Evolutionary conservation across 2,113 vertebrate species (phyloP), one percentile per base, ranked within the genome.

Genomic region (Austrofundulus limnaeus): DNA sequence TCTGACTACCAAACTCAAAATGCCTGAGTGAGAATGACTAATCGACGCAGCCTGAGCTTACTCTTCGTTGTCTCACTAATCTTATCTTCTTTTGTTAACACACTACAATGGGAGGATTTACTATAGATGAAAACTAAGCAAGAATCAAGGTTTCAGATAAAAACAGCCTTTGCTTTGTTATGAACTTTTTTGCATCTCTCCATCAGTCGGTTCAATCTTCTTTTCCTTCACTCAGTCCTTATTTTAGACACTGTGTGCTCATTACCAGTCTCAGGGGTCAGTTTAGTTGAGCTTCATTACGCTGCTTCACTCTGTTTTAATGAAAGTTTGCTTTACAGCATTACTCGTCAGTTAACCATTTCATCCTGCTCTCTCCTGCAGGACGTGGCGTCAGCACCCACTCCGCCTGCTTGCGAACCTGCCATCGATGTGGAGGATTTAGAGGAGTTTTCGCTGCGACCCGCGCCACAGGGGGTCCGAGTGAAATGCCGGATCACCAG

Each of bases 401-500:
- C 94, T 61, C 95, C 95, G 3, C 88, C 93, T 39, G 89, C 87
- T 51, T 94, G 83, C 11, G 96, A 96, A 60, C 94, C 94, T 0
- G 79, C 93, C 23, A 84, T 99, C 1, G 95, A 96, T 9, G 37
- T 98, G 0, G 96, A 95, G 34, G 97, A 99, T 79, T 94, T 98
- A 28, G 97, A 98, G 79, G 97, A 98, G 86, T 99, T 99, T 86
- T 94, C 93, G 0, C 74, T 95, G 82, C 91, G 96, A 68, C 97
- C 97, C 0, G 96, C 97, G 14, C 95, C 95, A 0, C 97, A 98
- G 89, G 96, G 96, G 0, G 90, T 94, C 80, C 93, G 97, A 48
- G 92, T 99, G 74, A 99, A 98, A 85, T 98, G 97, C 90, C 92
- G 97, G 82, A 99, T 99, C 90, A 97, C 97, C 5, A 89, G 97